Evolutionary conservation across 2,113 vertebrate genomes (phyloP).

Genomic region (Onychostoma macrolepis): DNA sequence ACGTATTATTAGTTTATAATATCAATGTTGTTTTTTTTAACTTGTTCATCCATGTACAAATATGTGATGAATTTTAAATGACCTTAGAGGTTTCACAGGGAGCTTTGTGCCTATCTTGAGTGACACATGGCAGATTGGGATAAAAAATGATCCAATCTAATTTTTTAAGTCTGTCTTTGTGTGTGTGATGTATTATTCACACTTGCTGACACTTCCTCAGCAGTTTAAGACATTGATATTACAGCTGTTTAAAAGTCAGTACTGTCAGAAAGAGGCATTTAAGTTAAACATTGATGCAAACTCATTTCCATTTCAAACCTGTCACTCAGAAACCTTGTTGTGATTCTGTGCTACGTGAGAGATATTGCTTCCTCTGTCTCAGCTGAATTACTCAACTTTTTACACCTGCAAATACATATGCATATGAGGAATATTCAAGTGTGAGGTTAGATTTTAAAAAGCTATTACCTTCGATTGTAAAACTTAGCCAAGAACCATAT

Average conservation of each 20-base stretch:
- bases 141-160: background rate
- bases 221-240: constrained; percentile 5
- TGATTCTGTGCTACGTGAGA: constrained; percentile 14
- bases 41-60: background rate
- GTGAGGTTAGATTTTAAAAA: background rate
- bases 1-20: background rate
- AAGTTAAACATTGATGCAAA: constrained; percentile 28
- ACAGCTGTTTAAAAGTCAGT: constrained; percentile 26
- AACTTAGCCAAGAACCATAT: background rate
- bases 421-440: background rate
- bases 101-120: background rate
- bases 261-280: constrained; percentile 1
- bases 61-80: background rate
- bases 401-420: background rate
- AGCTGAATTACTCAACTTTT: background rate
- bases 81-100: background rate
- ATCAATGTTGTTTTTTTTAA: background rate
- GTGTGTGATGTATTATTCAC: constrained; percentile 38
- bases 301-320: constrained; percentile 41
- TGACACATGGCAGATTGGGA: background rate
- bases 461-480: background rate
- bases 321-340: constrained; percentile 29
- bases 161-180: background rate
- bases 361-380: background rate
- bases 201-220: constrained; percentile 27